Conservation (phyloP, 2,797 vertebrate genomes). For the Darevskia nairensis region DNA sequence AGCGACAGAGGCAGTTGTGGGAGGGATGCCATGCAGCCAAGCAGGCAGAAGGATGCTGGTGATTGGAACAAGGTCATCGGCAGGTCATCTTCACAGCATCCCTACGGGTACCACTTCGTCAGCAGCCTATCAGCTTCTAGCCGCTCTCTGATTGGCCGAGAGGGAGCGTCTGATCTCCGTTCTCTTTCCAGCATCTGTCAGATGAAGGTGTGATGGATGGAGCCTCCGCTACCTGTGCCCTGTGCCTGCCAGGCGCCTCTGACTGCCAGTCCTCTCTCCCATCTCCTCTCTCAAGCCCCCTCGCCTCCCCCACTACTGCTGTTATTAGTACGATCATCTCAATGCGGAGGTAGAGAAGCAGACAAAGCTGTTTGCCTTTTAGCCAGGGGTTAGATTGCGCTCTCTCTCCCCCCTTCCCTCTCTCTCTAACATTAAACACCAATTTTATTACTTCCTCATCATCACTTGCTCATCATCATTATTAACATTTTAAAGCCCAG, state of each 20-base stretch:
- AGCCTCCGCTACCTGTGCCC: constrained; percentile 61
- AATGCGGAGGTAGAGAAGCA: background rate
- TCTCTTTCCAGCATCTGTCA: constrained; percentile 52
- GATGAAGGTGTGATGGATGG: constrained; percentile 64
- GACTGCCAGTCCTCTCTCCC: constrained; percentile 54
- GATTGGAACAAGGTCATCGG: constrained; percentile 68
- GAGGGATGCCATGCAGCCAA: constrained; percentile 11
- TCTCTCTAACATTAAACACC: background rate
- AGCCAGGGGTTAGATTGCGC: background rate
- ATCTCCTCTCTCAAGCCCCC: background rate
- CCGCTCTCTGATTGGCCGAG: constrained; percentile 48
- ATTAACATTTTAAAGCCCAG: background rate
- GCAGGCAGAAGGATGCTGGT: constrained; percentile 12
- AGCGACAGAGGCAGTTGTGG: constrained; percentile 42
- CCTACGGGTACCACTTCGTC: constrained; percentile 42
- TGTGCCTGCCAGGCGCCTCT: constrained; percentile 48
- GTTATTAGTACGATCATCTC: background rate
- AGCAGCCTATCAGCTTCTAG: constrained; percentile 33
- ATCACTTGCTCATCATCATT: background rate
- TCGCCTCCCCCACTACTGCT: background rate
- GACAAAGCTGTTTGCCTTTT: background rate
- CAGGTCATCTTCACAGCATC: constrained; percentile 63
- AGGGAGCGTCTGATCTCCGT: constrained; percentile 43
- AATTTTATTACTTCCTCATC: background rate
- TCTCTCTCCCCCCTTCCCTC: too few species aligned